Evolutionary conservation across 1,140 invertebrate genomes (phyloP), one percentile per base, ranked within the genome.

Genomic region (Megalopta genalis): DNA sequence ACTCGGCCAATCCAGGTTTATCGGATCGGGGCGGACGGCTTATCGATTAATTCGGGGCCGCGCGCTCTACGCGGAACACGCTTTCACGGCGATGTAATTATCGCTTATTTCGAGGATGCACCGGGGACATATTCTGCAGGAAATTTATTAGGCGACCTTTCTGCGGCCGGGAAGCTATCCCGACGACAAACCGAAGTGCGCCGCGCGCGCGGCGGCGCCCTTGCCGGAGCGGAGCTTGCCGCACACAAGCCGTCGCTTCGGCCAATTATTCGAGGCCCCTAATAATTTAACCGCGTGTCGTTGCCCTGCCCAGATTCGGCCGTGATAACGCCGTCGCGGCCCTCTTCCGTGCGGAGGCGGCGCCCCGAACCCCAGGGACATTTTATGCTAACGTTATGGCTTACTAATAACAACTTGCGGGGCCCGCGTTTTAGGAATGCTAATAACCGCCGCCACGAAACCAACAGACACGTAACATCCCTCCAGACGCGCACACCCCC

Each of bases 201-300:
- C 42, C 39, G 42, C 12, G 2, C 42, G n/a, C n/a, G n/a, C n/a
- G n/a, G n/a, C n/a, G 2, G 2, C 10, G 71, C 42, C 63, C 54
- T 60, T 73, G 59, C 54, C 72, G 68, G 64, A 23, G 62, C 68
- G 16, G 6, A n/a, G n/a, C n/a, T n/a, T n/a, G n/a, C n/a, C n/a
- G 86, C 88, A 88, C 89, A 80, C 88, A 88, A 87, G 78, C 87
- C 80, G 81, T 87, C 82, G 83, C 73, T 83, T 69, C 69, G 83
- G 63, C 90, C 89, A 91, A 91, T 91, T 91, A 91, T 88, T 90
- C 84, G 82, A 86, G 65, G 83, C 84, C 83, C 21, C 82, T 86
- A 90, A 91, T 91, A 90, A 91, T 90, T 91, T 88, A 90, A 87
- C 87, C 72, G 76, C 79, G 75, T 78, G 81, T 60, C 80, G 74